Evolutionary conservation across 2,797 vertebrate genomes (phyloP).

Genomic region (Cossypha niveicapilla): DNA sequence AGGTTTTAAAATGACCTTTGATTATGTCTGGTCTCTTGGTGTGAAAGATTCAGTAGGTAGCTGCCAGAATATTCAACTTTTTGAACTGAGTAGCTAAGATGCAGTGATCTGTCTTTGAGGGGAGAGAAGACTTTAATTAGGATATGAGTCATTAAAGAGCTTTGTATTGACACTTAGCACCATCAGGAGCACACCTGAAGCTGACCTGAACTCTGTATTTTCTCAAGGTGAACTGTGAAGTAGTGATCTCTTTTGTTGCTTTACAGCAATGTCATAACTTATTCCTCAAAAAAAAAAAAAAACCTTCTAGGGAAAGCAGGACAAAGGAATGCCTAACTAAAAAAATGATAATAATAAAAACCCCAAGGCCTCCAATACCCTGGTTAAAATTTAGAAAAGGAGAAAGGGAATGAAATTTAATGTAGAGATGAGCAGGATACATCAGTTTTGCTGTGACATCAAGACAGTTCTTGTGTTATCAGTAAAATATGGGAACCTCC

Average conservation of each 20-base stretch:
- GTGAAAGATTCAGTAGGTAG: background rate
- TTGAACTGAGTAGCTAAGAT: background rate
- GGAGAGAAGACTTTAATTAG: constrained; percentile 1
- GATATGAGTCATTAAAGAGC: background rate
- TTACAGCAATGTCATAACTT: background rate
- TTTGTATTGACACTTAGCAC: background rate
- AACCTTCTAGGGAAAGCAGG: background rate
- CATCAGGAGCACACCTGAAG: background rate
- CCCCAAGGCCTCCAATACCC: too few species aligned
- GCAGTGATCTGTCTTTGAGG: background rate
- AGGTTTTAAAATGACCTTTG: background rate
- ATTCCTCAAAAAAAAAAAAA: background rate
- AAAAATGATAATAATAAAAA: background rate
- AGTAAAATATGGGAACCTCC: background rate
- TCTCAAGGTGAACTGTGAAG: background rate
- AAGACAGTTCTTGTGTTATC: background rate
- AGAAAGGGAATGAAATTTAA: background rate
- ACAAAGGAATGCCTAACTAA: background rate
- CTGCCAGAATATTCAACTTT: background rate
- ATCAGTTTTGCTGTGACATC: background rate
- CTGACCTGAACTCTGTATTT: background rate
- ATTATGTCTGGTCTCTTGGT: background rate
- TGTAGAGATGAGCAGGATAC: background rate
- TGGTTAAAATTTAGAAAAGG: background rate
- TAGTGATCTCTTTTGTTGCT: background rate